Evolutionary conservation across 1,140 invertebrate genomes (phyloP), one percentile per base, ranked within the genome.

Genomic region (Nylanderia fulva): DNA sequence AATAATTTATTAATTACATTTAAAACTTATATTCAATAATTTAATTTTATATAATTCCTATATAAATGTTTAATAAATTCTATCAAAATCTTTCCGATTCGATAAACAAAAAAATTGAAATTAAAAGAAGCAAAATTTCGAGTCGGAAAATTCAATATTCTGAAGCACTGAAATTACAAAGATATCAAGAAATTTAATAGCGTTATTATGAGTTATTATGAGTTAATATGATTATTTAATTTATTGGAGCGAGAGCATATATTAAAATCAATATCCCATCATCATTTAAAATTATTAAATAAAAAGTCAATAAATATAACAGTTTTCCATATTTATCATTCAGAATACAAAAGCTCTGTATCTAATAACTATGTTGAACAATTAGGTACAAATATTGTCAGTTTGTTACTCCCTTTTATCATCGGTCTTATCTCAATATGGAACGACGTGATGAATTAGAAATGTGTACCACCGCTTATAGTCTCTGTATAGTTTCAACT

Each of bases 391-490:
- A 72, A 45, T 72, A 72, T 60, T 72, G 52, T 27, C 77, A 45
- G 58, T 82, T 82, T n/a, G n/a, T 33, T 58, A 72, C 33, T 18
- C 21, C 45, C 4, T 3, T 56, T 36, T 36, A 24, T 71, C n/a
- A 18, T 42, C 6, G 33, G 76, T 27, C 6, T 71, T 24, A 58
- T 82, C 24, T 42, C 27, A 13, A 72, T 58, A 71, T 82, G 48
- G 36, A 45, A 60, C 66, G 54, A 11, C 36, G 36, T n/a, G 52
- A 82, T 82, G 39, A 72, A 82, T 82, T 82, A 82, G 66, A 82
- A 82, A 82, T 82, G 77, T 45, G 33, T 29, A 48, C 52, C 33
- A 72, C n/a, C 27, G 52, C 77, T 82, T 82, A 82, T 82, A 82
- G 36, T 82, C 77, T 71, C 56, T 18, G 29, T 72, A 72, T 33